Evolutionary conservation across 2,888 invertebrate genomes (phyloP).

Genomic region (Lutraria lutraria): DNA sequence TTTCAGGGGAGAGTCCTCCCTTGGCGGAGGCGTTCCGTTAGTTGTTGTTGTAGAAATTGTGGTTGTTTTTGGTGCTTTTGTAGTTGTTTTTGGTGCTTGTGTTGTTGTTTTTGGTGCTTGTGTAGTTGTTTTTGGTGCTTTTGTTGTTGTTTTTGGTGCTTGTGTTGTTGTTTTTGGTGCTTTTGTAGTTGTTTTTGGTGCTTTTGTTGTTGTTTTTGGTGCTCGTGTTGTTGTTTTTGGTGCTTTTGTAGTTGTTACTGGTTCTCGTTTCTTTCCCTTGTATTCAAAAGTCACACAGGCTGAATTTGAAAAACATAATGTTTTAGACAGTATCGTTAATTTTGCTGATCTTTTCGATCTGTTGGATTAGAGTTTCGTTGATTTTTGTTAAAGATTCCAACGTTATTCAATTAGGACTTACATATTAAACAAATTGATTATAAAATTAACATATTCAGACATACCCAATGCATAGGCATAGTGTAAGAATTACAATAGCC

Average conservation of each 20-base stretch:
- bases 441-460: too few relatives aligned
- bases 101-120: not conserved
- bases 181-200: not conserved
- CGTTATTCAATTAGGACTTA: too few relatives aligned
- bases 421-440: too few relatives aligned
- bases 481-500: too few relatives aligned
- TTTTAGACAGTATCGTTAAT: too few relatives aligned
- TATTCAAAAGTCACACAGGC: not conserved
- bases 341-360: too few relatives aligned
- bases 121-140: not conserved
- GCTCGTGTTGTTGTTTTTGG: not conserved
- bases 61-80: not conserved
- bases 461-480: too few relatives aligned
- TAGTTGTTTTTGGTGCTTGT: not conserved
- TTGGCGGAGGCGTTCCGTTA: not conserved
- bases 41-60: not conserved
- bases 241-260: not conserved
- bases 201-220: not conserved
- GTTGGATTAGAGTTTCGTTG: too few relatives aligned
- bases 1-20: not conserved
- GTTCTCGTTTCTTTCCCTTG: not conserved
- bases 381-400: too few relatives aligned
- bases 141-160: not conserved
- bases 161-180: not conserved
- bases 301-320: not conserved